phyloP scores from a whole-genome alignment of 2,797 vertebrate genomes.

The Triplophysa yarkandensis region DNA sequence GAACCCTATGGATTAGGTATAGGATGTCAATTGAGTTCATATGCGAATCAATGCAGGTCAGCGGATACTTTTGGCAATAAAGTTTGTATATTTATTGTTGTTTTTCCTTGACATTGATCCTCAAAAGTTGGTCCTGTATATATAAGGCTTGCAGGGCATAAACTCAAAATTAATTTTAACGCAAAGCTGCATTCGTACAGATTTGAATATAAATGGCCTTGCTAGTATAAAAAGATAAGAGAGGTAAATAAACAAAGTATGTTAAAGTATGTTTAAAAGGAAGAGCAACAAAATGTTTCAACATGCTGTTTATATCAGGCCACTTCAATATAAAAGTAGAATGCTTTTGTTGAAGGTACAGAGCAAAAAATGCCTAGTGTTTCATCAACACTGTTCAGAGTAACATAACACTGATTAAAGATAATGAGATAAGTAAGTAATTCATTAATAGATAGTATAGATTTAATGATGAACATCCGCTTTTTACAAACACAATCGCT shows the following conservation, averaged over 20 bases:
- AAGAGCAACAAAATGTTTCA: neutral
- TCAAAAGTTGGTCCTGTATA: neutral
- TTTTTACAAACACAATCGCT: too few species aligned
- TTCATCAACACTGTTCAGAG: too few species aligned
- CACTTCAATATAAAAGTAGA: neutral
- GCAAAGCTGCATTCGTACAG: neutral
- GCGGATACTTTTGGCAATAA: too few species aligned
- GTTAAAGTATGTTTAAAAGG: conserved; percentile 63
- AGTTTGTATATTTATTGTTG: neutral
- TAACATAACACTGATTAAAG: too few species aligned
- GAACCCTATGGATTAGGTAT: too few species aligned
- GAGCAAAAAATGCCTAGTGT: too few species aligned
- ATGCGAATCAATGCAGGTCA: too few species aligned
- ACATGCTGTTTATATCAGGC: neutral
- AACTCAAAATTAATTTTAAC: neutral
- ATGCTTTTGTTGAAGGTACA: neutral
- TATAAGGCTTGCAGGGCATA: neutral
- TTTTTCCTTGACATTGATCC: neutral
- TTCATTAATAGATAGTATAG: too few species aligned
- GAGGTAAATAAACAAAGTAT: conserved; percentile 60
- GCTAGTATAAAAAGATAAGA: conserved; percentile 55
- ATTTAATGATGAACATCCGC: too few species aligned
- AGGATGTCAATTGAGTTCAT: neutral
- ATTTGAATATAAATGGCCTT: neutral
- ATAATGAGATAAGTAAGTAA: too few species aligned